phyloP scores from a whole-genome alignment of 2,888 invertebrate species.

The Drosophila nr. perissopoda region DNA sequence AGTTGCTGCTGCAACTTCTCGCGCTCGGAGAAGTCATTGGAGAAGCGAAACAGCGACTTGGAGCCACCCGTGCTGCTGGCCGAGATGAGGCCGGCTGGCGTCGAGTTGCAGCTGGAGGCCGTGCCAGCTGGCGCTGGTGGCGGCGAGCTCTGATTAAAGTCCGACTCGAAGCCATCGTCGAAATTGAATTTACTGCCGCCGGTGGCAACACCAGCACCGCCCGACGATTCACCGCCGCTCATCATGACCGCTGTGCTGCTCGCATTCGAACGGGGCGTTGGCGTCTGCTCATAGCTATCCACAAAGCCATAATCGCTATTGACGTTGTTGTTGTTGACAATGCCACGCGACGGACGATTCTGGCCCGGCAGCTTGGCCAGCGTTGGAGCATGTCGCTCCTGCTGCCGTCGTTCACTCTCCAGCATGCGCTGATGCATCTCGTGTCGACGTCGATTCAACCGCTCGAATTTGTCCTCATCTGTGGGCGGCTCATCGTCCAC shows the following conservation, averaged over 20 bases:
- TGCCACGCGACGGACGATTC: slow-evolving; percentile 48
- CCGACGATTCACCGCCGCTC: slow-evolving; percentile 74
- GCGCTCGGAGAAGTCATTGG: slow-evolving; percentile 88
- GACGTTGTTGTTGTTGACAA: slow-evolving; percentile 56
- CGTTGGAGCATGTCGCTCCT: slow-evolving; percentile 65
- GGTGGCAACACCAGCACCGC: slow-evolving; percentile 41
- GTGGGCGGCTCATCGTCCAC: slow-evolving; percentile 82
- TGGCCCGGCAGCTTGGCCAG: slow-evolving; percentile 66
- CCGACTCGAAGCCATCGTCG: slow-evolving; percentile 85
- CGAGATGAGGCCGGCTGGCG: slow-evolving; percentile 72
- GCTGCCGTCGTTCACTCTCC: slow-evolving; percentile 82
- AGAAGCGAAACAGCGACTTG: slow-evolving; percentile 86
- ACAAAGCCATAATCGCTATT: slow-evolving; percentile 78
- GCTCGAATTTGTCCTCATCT: slow-evolving; percentile 85
- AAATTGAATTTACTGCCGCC: slow-evolving; percentile 82
- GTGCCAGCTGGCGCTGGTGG: slow-evolving; percentile 78
- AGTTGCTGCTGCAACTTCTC: slow-evolving; percentile 67
- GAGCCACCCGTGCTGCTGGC: slow-evolving; percentile 63
- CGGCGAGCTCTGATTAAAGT: slow-evolving; percentile 84
- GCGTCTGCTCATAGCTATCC: slow-evolving; percentile 83
- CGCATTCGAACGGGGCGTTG: slow-evolving; percentile 81
- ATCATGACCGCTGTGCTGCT: slow-evolving; percentile 71
- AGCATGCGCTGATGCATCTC: slow-evolving; percentile 85
- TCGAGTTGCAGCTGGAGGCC: slow-evolving; percentile 82
- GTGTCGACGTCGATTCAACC: slow-evolving; percentile 83